Evolutionary conservation across 2,797 vertebrate species (phyloP).

Genomic region (Arnoldichthys spilopterus): DNA sequence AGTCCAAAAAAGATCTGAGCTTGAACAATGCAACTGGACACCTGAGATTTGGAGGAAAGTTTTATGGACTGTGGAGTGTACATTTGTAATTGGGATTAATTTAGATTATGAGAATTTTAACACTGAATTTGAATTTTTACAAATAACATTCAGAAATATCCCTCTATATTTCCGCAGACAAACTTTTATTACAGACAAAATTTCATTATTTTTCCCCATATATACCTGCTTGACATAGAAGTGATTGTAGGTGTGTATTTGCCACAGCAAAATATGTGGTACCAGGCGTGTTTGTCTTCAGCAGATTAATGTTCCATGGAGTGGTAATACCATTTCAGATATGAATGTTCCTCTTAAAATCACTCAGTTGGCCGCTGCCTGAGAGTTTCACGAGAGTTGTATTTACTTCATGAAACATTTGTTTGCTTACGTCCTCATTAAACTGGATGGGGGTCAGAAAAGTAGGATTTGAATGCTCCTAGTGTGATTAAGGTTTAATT

Average conservation of each 20-base stretch:
- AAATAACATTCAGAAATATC: too few relatives aligned
- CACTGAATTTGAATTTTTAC: too few relatives aligned
- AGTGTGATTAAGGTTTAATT: conserved; percentile 7
- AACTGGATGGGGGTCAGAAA: neutral
- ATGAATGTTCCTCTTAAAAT: neutral
- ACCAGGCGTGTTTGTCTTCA: neutral
- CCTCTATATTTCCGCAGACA: too few relatives aligned
- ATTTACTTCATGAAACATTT: conserved; percentile 44
- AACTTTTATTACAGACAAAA: too few relatives aligned
- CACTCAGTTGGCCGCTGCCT: neutral
- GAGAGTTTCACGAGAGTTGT: neutral
- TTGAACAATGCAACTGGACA: too few relatives aligned
- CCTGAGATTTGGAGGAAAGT: too few relatives aligned
- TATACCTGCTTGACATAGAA: too few relatives aligned
- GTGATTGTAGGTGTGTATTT: conserved; percentile 16
- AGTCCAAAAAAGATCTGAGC: too few relatives aligned
- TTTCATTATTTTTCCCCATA: too few relatives aligned
- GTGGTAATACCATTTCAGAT: neutral
- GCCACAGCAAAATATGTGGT: neutral
- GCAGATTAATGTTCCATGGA: conserved; percentile 28
- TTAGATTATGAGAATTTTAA: too few relatives aligned
- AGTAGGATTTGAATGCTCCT: neutral
- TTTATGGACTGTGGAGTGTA: too few relatives aligned
- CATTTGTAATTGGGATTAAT: too few relatives aligned
- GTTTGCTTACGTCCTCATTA: conserved; percentile 16